phyloP scores from a whole-genome alignment of 2,888 invertebrate species.

The Bugulina stolonifera region DNA sequence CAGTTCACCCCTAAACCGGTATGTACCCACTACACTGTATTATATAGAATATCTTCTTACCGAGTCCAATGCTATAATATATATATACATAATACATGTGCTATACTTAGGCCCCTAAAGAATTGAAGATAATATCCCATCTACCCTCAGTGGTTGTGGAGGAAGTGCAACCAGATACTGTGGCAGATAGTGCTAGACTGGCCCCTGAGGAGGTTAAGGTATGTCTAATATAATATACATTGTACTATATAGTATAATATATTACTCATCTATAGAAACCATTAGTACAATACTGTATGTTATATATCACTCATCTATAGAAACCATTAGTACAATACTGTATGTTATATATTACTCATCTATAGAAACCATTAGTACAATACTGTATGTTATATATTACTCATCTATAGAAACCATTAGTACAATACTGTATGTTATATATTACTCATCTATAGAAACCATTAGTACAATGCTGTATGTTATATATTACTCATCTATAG shows the following conservation, averaged over 20 bases:
- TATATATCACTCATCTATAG: constrained; percentile 34
- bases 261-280: constrained; percentile 39
- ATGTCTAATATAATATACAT: constrained; percentile 25
- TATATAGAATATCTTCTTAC: no score
- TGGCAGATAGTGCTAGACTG: constrained; percentile 74
- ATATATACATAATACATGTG: no score
- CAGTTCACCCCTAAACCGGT: constrained; percentile 84
- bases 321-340: constrained; percentile 37
- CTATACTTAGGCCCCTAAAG: constrained; percentile 73
- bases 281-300: not conserved
- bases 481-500: constrained; percentile 34
- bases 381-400: not conserved
- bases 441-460: constrained; percentile 39
- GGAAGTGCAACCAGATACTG: constrained; percentile 86
- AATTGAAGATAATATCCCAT: constrained; percentile 83
- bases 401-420: constrained; percentile 43
- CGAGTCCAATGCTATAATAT: no score
- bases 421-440: not conserved
- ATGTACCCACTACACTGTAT: no score
- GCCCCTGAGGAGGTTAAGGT: constrained; percentile 84
- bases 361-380: constrained; percentile 48
- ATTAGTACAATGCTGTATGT: not conserved
- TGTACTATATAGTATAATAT: not conserved
- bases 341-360: not conserved
- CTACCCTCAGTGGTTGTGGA: constrained; percentile 86